Evolutionary conservation across 2,113 vertebrate genomes (phyloP), one percentile per base, ranked within the genome.

Genomic region (Psittacara wagleri): DNA sequence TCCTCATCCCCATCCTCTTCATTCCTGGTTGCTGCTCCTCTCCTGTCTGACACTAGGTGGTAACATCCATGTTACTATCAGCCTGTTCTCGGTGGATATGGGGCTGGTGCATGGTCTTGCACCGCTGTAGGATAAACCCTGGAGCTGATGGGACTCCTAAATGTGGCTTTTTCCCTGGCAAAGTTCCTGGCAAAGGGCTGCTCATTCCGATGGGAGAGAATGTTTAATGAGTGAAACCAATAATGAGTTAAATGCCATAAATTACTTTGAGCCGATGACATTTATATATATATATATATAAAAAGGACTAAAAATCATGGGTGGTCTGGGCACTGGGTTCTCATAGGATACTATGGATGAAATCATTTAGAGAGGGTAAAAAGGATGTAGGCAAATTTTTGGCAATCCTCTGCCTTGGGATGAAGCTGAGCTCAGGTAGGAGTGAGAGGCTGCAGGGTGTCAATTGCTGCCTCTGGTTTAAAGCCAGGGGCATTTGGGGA

Each of bases 301-400:
- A 59, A 41, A 41, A 82, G 57, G 67, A 17, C 31, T 57, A 5
- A 5, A 57, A 33, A 66, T 61, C 8, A 0, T 7, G 89, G 57
- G 75, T 63, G 75, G 23, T 67, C 75, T 44, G 67, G 62, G 74
- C 75, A 43, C 41, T 0, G 1, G 28, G 10, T 70, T 62, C 55
- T 35, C 16, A 0, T 1, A 3, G 66, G 61, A 7, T 33, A 0
- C 66, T 0, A 2, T 1, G 4, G 55, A 3, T 59, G 39, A 33
- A 39, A 17, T 39, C 25, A 35, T 62, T 72, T 17, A 33, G 61
- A 63, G 51, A 82, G 84, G 44, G 29, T 64, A 4, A 44, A 73
- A 51, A 17, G 1, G 19, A 10, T 3, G 27, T 7, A 39, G 83
- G 64, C 3, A 6, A 22, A 7, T 37, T 54, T n/a, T 61, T 51